phyloP scores from a whole-genome alignment of 2,888 invertebrate genomes.

The Pasiphila rectangulata region DNA sequence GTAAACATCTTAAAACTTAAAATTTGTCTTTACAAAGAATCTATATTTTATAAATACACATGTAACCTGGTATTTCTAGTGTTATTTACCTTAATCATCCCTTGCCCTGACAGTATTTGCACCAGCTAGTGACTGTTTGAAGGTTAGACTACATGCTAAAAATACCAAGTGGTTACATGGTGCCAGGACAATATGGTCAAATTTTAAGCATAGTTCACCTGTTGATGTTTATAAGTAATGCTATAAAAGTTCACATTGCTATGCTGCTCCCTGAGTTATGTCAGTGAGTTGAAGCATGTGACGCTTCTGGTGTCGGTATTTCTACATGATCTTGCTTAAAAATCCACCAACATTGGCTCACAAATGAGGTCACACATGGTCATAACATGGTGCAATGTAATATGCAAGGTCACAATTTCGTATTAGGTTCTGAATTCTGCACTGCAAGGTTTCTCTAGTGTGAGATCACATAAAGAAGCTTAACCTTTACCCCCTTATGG shows the following conservation, averaged over 20 bases:
- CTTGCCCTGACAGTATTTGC: too few relatives aligned
- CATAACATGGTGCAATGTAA: not conserved
- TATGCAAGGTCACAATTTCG: not conserved
- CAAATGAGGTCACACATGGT: not conserved
- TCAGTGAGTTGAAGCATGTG: constrained; percentile 17
- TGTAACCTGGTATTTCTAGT: too few relatives aligned
- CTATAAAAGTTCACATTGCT: constrained; percentile 17
- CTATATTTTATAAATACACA: too few relatives aligned
- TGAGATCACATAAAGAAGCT: not conserved
- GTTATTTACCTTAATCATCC: too few relatives aligned
- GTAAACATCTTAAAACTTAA: not conserved
- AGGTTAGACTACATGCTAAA: too few relatives aligned
- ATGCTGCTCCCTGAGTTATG: constrained; percentile 11
- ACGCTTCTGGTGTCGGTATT: constrained; percentile 27
- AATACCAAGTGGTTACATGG: too few relatives aligned
- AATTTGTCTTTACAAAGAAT: too few relatives aligned
- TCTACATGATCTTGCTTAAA: not conserved
- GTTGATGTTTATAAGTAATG: not conserved
- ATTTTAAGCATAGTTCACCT: too few relatives aligned
- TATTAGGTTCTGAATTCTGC: not conserved
- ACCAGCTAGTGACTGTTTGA: too few relatives aligned
- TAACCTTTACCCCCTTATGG: too few relatives aligned
- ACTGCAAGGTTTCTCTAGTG: not conserved
- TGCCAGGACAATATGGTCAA: too few relatives aligned
- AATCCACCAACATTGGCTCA: not conserved